These are phyloP conservation scores for Thamnaconus septentrionalis DNA, from an alignment of 2,113 vertebrate genomes.

Conservation along the genomic window DNA sequence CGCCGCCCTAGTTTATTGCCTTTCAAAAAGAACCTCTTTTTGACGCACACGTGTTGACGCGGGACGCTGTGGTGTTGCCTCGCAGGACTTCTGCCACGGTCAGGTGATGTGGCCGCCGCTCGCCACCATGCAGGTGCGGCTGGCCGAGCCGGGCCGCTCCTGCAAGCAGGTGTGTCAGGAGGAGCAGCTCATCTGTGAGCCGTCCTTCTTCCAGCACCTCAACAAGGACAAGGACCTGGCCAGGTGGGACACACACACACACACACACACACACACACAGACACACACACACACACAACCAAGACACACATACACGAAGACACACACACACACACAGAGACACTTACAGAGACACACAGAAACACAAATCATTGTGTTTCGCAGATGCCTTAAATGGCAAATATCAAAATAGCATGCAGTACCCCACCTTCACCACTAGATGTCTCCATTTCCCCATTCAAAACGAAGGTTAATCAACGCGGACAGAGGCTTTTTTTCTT, in stretches of 20 bases:
- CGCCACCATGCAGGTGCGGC: conserved; percentile 89
- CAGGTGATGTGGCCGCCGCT: conserved; percentile 99
- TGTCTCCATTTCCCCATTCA: conserved; percentile 8
- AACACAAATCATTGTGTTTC: too few species aligned
- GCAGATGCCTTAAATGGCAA: too few species aligned
- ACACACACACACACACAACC: too few species aligned
- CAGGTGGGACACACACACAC: conserved; percentile 36
- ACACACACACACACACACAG: not conserved
- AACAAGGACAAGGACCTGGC: conserved; percentile 94
- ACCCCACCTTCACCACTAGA: conserved; percentile 15
- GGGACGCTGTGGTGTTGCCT: not conserved
- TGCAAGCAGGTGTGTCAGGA: conserved; percentile 98
- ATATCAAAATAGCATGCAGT: too few species aligned
- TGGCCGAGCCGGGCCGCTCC: conserved; percentile 85
- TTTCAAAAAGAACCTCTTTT: not conserved
- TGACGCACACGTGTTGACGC: too few species aligned
- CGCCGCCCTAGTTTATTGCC: not conserved
- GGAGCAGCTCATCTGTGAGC: conserved; percentile 95
- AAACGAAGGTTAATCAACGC: too few species aligned
- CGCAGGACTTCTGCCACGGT: conserved; percentile 96
- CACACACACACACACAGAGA: too few species aligned
- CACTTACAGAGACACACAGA: too few species aligned
- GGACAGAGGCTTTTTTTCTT: too few species aligned
- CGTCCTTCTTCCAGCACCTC: conserved; percentile 98
- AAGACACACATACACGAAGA: too few species aligned